Evolutionary conservation across 2,888 invertebrate genomes (phyloP), one percentile per base, ranked within the genome.

Genomic region (Hemaris fuciformis): DNA sequence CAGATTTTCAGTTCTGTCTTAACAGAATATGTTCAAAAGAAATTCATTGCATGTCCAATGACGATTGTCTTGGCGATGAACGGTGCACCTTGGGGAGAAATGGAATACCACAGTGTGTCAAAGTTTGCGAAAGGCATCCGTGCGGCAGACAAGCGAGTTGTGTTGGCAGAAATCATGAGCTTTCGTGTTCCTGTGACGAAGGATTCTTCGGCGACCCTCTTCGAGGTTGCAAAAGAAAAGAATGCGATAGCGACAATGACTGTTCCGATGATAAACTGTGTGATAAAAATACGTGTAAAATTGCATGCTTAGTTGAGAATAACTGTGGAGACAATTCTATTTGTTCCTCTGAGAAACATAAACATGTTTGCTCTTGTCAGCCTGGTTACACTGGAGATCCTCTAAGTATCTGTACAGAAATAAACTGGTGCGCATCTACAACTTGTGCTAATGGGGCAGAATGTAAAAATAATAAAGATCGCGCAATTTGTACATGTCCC

Each of bases 71-170:
- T 1, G 88, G 93, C 57, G 94, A 94, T 67, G 97, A 98, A 82
- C 95, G 94, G 74, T 98, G 98, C 77, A 79, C 94, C 20, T 89
- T 94, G 13, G 93, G 93, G 65, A 93, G 92, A 64, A 93, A 96
- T 62, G 97, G 97, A 23, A 95, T 96, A 75, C 94, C 95, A 0
- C 95, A 96, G 77, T 98, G 98, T 80, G 91, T 94, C 59, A 94
- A 95, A 72, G 95, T 96, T 0, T 98, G 98, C 77, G 94, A 95
- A 64, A 94, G 95, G 45, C 93, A 93, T 62, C 93, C 96, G 1
- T 97, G 98, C 79, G 97, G 97, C 34, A 94, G 98, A 66, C 97
- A 97, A 84, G 96, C 98, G 0, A 94, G 95, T 66, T 98, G 98
- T 81, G 89, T 93, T 10, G 95, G 96, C 0, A 93, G 94, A 62